phyloP scores from a whole-genome alignment of 2,888 invertebrate species.

The Eulithis testata region DNA sequence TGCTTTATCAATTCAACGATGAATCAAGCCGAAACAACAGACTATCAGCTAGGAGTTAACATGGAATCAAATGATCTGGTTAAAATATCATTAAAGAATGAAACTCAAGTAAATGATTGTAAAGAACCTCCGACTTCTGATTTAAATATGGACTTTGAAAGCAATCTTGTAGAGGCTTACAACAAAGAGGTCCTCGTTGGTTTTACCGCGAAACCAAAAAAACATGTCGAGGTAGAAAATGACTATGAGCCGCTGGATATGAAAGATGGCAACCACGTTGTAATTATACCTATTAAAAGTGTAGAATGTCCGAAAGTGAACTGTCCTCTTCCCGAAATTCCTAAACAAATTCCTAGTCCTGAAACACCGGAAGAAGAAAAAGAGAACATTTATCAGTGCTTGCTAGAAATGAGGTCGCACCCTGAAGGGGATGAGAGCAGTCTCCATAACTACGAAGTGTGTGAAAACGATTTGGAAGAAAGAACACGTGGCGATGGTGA shows the following conservation, averaged over 20 bases:
- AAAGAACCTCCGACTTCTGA: slow-evolving; percentile 60
- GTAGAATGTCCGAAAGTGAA: slow-evolving; percentile 74
- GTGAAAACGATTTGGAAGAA: slow-evolving; percentile 71
- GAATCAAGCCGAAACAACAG: slow-evolving; percentile 47
- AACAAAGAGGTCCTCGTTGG: slow-evolving; percentile 74
- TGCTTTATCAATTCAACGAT: slow-evolving; percentile 64
- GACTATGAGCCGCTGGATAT: slow-evolving; percentile 79
- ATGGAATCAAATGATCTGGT: slow-evolving; percentile 51
- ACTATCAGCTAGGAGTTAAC: slow-evolving; percentile 34
- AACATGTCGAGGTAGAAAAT: slow-evolving; percentile 62
- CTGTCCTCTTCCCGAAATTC: slow-evolving; percentile 80
- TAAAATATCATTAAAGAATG: slow-evolving; percentile 52
- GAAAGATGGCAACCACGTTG: slow-evolving; percentile 61
- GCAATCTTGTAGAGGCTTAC: slow-evolving; percentile 75
- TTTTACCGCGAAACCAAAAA: slow-evolving; percentile 63
- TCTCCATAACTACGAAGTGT: slow-evolving; percentile 82
- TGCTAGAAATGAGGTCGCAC: slow-evolving; percentile 77
- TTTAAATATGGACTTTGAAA: slow-evolving; percentile 72
- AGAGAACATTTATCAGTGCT: slow-evolving; percentile 77
- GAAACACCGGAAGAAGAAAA: slow-evolving; percentile 47
- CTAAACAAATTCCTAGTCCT: slow-evolving; percentile 54
- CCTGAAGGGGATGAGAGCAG: slow-evolving; percentile 80
- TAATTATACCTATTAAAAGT: slow-evolving; percentile 68
- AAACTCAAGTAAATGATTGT: slow-evolving; percentile 51
- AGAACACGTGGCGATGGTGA: slow-evolving; percentile 77